These are phyloP conservation scores for Lymantria monacha DNA, from an alignment of 2,888 invertebrate genomes.

Conservation along the genomic window DNA sequence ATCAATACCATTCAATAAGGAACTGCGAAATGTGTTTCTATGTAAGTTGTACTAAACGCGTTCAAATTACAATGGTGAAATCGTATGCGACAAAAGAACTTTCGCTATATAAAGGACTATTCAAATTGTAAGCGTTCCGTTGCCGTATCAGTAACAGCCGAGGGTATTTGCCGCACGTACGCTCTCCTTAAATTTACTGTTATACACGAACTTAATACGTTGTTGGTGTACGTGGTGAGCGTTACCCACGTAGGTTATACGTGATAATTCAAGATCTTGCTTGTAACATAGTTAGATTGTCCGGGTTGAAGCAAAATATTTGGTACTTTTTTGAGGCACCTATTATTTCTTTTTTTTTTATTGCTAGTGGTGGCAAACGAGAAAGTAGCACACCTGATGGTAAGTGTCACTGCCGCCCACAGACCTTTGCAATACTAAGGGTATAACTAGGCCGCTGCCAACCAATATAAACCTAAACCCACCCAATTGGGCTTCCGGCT, in stretches of 20 bases:
- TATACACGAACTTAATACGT: constrained; percentile 29
- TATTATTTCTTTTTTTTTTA: no score
- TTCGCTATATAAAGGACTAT: not conserved
- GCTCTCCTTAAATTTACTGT: constrained; percentile 21
- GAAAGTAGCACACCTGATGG: no score
- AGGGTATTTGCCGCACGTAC: constrained; percentile 19
- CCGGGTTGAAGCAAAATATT: not conserved
- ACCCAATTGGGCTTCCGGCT: no score
- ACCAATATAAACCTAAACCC: no score
- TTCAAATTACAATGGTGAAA: not conserved
- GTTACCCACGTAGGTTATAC: constrained; percentile 6
- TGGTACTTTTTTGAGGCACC: not conserved
- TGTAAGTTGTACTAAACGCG: no score
- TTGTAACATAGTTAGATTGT: constrained; percentile 4
- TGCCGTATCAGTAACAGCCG: not conserved
- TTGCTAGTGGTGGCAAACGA: no score
- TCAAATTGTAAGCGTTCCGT: not conserved
- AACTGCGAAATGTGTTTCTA: no score
- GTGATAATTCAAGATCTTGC: constrained; percentile 9
- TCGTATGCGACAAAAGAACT: not conserved
- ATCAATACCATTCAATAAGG: no score
- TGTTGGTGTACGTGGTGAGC: constrained; percentile 16
- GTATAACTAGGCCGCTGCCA: no score
- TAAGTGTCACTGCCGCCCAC: no score
- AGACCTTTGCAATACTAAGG: no score